Base-by-base conservation (phyloP, 2,797 vertebrate species). In the Telmatherina bonti region DNA sequence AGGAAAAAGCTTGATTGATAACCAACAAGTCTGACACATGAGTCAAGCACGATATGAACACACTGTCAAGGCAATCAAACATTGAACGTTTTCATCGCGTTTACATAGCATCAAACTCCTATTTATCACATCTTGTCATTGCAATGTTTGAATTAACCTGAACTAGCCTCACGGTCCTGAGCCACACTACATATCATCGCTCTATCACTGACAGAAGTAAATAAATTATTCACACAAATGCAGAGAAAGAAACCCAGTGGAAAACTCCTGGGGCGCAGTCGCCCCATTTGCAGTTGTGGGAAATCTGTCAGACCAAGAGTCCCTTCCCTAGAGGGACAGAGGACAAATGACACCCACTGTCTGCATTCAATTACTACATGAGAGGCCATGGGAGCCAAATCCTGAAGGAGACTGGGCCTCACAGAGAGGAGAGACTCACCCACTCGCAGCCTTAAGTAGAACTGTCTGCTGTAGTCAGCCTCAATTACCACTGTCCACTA, bases 281-380 rank as follows among this genome's bases (percentile, higher is more conserved):
- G 79, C 78, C 81, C 85, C 74, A 86, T 93, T 91, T 92, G 90
- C 81, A 85, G 88, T 88, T 88, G 91, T 89, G 89, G 90, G 89
- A 93, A 94, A 93, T 93, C 88, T 93, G 91, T 93, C 91, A 90
- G 84, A 81, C 83, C 62, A 78, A 82, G 84, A 90, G 84, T 83
- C 73, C 16, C 79, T 90, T 91, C 89, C 93, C 90, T 76, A 73
- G 81, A 89, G 93, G 92, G 91, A 93, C 87, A 65, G 78, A 55
- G 88, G 90, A 93, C 89, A 92, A 91, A 93, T 88, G 92, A 93
- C 92, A 92, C 88, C 88, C 82, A 83, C 88, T 89, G 88, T 85
- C 89, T 92, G 88, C 88, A 89, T 91, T 93, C 88, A 91, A 90
- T 91, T 93, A 93, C 86, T 77, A 85, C 62, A 66, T 70, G 78